Evolutionary conservation across 2,113 vertebrate genomes (phyloP), one percentile per base, ranked within the genome.

Genomic region (Lagopus leucura): DNA sequence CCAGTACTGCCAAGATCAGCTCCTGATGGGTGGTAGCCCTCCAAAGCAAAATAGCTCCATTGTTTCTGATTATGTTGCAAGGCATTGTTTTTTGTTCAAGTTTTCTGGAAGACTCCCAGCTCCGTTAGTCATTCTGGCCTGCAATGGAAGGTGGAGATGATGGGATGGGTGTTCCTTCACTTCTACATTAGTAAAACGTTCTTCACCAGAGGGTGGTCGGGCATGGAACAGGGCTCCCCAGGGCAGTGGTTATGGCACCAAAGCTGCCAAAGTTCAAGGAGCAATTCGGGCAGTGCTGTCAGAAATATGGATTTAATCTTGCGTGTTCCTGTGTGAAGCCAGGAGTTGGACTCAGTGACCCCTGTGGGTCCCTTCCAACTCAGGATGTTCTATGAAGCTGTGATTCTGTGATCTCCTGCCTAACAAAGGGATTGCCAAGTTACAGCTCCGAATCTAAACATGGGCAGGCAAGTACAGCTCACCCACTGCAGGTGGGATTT

Each of bases 121-220:
- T 71, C 73, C 0, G 0, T 16, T 34, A 64, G 54, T 72, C 69
- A 13, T 13, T 6, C 1, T 47, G 43, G 70, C 50, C 40, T 74
- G 65, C 48, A 24, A 9, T 6, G 60, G 9, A n/a, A 60, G 22
- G 10, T 71, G 58, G 38, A 43, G 63, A 43, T n/a, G 63, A 14
- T 27, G 58, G 36, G 11, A 34, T 55, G 40, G 10, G 13, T 13
- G 16, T 65, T 76, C 27, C 43, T 81, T 85, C 32, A 6, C 22
- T 55, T 63, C 54, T 47, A 48, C n/a, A 24, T n/a, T 30, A 47
- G 19, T 13, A 67, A 85, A 55, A 25, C 16, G 11, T 28, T 58
- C 32, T 28, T 14, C 36, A 40, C 61, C 38, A 40, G 38, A 28
- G 38, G 38, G 61, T 18, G 25, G 36, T 32, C 9, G 11, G 61